Evolutionary conservation across 23 tunicate species (phyloP).

Genomic region (Ciona savignyi): DNA sequence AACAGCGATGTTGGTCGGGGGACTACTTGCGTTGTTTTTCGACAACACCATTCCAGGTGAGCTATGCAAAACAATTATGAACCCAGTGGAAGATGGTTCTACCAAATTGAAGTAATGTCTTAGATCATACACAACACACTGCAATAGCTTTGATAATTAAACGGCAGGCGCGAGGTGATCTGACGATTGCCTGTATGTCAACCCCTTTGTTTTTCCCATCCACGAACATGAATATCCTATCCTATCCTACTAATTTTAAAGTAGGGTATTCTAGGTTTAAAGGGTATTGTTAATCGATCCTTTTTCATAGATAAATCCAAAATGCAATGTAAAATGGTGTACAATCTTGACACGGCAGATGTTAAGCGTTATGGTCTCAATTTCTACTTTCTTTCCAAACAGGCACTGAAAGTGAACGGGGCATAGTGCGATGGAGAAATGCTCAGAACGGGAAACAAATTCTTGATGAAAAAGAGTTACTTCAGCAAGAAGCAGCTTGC

Average conservation of each 20-base stretch:
- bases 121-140: not conserved
- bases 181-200: no score
- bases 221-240: no score
- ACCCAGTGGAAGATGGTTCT: no score
- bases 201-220: no score
- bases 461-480: not conserved
- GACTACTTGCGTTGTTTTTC: constrained; percentile 42
- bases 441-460: not conserved
- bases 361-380: no score
- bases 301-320: no score
- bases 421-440: constrained; percentile 37
- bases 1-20: constrained; percentile 69
- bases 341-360: no score
- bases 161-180: no score
- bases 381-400: not conserved
- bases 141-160: not conserved
- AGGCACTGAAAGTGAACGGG: constrained; percentile 73
- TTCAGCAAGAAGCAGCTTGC: constrained; percentile 6
- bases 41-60: constrained; percentile 85
- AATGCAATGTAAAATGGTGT: no score
- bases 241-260: not conserved
- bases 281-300: no score
- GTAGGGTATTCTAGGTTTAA: no score
- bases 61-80: no score
- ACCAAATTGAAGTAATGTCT: not conserved